Evolutionary conservation across 2,113 vertebrate genomes (phyloP).

Genomic region (Cephalopterus ornatus): DNA sequence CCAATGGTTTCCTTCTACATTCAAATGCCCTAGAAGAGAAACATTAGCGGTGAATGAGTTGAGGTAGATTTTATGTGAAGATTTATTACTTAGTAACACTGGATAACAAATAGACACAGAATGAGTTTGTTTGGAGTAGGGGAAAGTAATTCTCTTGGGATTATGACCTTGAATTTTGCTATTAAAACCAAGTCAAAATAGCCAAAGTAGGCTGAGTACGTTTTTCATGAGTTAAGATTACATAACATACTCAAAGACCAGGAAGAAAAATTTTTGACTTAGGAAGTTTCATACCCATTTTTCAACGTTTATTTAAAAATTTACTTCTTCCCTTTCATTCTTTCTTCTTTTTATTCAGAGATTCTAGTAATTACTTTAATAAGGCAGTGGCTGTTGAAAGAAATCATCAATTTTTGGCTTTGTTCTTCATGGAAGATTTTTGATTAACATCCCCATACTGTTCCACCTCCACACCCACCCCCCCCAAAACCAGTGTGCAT

Average conservation of each 20-base stretch:
- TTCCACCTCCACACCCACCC: accelerated
- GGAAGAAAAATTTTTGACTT: background rate
- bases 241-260: background rate
- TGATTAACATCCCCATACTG: background rate
- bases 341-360: background rate
- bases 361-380: background rate
- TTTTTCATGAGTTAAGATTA: background rate
- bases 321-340: background rate
- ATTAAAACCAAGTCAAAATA: background rate
- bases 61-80: background rate
- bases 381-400: background rate
- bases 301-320: background rate
- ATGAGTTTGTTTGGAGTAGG: background rate
- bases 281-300: background rate
- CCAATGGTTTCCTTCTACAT: background rate
- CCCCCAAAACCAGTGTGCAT: background rate
- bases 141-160: background rate
- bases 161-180: background rate
- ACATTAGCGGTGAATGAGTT: background rate
- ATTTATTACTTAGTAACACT: background rate
- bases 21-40: background rate
- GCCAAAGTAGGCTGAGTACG: background rate
- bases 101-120: background rate
- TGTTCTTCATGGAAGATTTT: background rate
- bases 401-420: background rate